Evolutionary conservation across 2,113 vertebrate species (phyloP), one percentile per base, ranked within the genome.

Genomic region (Puntigrus tetrazona): DNA sequence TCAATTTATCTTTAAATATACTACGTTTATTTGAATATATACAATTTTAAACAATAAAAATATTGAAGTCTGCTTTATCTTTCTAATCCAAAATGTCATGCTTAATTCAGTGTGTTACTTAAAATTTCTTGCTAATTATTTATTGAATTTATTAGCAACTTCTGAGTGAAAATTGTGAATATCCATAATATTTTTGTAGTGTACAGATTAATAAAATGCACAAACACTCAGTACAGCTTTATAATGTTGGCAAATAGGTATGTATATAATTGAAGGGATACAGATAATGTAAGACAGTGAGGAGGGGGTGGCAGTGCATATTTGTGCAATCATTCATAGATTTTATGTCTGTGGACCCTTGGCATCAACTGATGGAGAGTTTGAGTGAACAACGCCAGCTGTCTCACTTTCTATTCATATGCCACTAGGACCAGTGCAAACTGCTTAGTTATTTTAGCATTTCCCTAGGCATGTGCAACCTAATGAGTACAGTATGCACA

Each of bases 401-500:
- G 81, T 86, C 86, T 84, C n/a, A 50, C 73, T 75, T 84, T 86
- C 72, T 43, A 41, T 90, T 87, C 69, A 77, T 85, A 86, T 73
- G 88, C 86, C 87, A 85, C 86, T 80, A 88, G 87, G 88, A 80
- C 84, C 87, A 52, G 86, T 83, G 88, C 89, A 89, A 88, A 92
- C 89, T 91, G 88, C 88, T 91, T 87, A 90, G 90, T 92, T 90
- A 88, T 90, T 92, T 90, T 87, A 89, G 88, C 82, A 52, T 86
- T 73, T 88, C 88, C 90, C 89, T 77, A 75, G 90, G 90, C 85
- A 1, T 84, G 61, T 41, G 47, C 61, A 77, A 84, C 86, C 86
- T 90, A 93, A 94, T 92, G 90, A 94, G 89, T 90, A 91, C 91
- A 88, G 85, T 87, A 75, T 86, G 87, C 50, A 82, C 70, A 87